Conservation (phyloP, 2,888 invertebrate genomes). For the Desoria tigrina region DNA sequence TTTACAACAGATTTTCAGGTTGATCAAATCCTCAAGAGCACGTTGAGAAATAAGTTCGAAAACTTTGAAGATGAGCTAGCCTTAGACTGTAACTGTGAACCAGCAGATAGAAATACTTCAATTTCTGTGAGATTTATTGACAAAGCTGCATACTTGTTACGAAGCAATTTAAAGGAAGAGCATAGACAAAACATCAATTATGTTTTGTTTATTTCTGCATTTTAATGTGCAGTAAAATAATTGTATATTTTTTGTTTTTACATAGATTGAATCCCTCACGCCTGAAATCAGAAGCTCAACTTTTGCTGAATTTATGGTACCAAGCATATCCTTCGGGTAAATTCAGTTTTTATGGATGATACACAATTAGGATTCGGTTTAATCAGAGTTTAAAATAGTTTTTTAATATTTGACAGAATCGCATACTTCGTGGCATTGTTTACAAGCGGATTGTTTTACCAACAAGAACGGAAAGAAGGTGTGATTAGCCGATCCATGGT, state of each 20-base stretch:
- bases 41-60: slow-evolving; percentile 30
- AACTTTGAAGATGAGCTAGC: slow-evolving; percentile 29
- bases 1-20: too few species aligned
- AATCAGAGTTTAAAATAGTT: too few species aligned
- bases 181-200: too few species aligned
- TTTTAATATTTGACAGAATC: slow-evolving; percentile 19
- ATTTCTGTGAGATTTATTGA: neutral
- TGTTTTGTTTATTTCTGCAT: too few species aligned
- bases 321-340: neutral
- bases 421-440: slow-evolving; percentile 28
- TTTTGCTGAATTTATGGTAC: neutral
- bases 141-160: too few species aligned
- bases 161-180: too few species aligned
- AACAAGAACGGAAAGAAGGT: slow-evolving; percentile 23
- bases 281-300: too few species aligned
- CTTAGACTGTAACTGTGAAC: slow-evolving; percentile 24
- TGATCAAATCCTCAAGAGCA: slow-evolving; percentile 18
- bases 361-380: too few species aligned
- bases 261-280: too few species aligned
- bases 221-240: too few species aligned
- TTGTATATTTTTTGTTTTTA: too few species aligned
- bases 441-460: slow-evolving; percentile 27
- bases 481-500: slow-evolving; percentile 25
- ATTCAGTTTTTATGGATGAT: too few species aligned
- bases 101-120: slow-evolving; percentile 21